Evolutionary conservation across 2,888 invertebrate genomes (phyloP).

Genomic region (Archips xylosteana): DNA sequence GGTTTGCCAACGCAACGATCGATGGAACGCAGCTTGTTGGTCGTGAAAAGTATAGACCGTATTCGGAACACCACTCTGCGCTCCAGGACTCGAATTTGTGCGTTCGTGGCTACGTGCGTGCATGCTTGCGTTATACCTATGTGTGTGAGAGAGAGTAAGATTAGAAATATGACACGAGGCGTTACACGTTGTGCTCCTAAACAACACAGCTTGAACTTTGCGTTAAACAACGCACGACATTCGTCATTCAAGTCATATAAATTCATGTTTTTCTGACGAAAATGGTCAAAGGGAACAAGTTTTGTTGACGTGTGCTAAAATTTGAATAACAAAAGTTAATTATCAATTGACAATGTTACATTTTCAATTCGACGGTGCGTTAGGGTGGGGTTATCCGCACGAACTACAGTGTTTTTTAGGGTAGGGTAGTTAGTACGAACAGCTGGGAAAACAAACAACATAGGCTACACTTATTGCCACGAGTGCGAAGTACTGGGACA

Average conservation of each 20-base stretch:
- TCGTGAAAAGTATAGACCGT: no score
- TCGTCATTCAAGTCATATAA: not conserved
- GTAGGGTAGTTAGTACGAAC: no score
- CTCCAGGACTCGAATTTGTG: no score
- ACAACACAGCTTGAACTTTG: constrained; percentile 12
- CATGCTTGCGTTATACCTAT: no score
- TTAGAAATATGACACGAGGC: not conserved
- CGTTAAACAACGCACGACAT: not conserved
- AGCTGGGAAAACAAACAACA: no score
- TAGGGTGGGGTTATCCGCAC: no score
- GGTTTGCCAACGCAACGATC: no score
- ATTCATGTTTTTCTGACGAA: constrained; percentile 4
- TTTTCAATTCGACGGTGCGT: not conserved
- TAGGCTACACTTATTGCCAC: no score
- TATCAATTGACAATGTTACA: not conserved
- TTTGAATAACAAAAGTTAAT: not conserved
- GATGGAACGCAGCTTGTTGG: no score
- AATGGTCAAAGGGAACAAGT: not conserved
- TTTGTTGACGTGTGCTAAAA: constrained; percentile 4
- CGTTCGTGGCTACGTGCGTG: no score
- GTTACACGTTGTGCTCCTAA: not conserved
- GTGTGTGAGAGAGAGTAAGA: not conserved
- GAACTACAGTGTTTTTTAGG: not conserved
- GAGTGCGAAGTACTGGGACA: no score
- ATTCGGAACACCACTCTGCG: no score